These are phyloP conservation scores for Microctonus brassicae DNA, from an alignment of 2,888 invertebrate genomes.

Conservation along the genomic window DNA sequence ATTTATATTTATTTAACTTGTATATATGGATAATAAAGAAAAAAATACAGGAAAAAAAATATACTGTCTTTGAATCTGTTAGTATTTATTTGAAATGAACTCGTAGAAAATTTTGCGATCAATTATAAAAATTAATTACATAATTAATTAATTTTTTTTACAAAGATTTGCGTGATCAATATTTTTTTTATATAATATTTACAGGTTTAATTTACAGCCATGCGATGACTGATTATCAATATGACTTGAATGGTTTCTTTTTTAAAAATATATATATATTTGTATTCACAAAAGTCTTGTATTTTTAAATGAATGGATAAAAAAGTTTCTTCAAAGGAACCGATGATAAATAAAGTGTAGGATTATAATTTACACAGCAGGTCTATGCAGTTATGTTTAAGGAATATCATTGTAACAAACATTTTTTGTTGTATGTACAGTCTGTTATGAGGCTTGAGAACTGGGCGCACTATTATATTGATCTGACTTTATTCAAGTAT, in stretches of 20 bases:
- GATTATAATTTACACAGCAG: constrained; percentile 48
- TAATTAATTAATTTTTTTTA: too few relatives aligned
- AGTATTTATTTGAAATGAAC: too few relatives aligned
- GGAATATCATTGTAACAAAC: background rate
- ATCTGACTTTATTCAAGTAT: background rate
- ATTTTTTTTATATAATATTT: background rate
- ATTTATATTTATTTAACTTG: background rate
- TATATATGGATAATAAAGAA: background rate
- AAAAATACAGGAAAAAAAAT: background rate
- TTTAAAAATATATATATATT: too few relatives aligned
- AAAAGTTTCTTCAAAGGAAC: too few relatives aligned
- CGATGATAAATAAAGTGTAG: constrained; percentile 11
- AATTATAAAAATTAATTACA: too few relatives aligned
- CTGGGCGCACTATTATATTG: constrained; percentile 17
- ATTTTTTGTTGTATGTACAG: background rate
- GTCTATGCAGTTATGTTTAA: background rate
- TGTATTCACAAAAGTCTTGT: too few relatives aligned
- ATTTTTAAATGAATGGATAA: too few relatives aligned
- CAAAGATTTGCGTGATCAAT: background rate
- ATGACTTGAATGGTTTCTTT: too few relatives aligned
- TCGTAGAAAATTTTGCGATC: too few relatives aligned
- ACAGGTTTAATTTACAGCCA: too few relatives aligned
- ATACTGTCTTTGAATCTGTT: too few relatives aligned
- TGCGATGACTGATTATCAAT: too few relatives aligned
- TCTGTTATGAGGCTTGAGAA: background rate